Evolutionary conservation across 2,797 vertebrate species (phyloP), one percentile per base, ranked within the genome.

Genomic region (Enteromius anoplus): DNA sequence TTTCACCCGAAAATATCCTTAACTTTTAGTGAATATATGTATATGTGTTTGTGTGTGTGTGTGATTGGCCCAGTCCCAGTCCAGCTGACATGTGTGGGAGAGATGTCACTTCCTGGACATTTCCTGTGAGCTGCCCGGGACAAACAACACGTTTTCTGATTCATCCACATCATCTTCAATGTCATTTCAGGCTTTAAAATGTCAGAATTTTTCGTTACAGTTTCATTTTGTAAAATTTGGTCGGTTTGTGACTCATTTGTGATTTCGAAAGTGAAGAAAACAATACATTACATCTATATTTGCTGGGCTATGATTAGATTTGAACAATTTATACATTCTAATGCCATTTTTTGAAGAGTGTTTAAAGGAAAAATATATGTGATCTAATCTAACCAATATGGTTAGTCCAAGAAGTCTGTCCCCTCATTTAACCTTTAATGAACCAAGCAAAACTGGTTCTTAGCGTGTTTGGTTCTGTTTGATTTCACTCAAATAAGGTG

Each of bases 31-130:
- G 42, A 12, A 23, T 14, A 11, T 14, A 11, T 26, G 21, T 11
- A 6, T 4, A 3, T 12, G 2, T 26, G 26, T 26, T 26, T 60
- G 11, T 14, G 19, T 75, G 40, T 62, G 37, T 58, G 53, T 70
- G 19, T 73, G 53, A 64, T 37, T 21, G 34, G 64, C 69, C 26
- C 5, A 79, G n/a, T 42, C 47, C 45, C 64, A 21, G 32, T 23
- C n/a, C 47, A 65, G 73, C 62, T 75, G 42, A 81, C 9, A 45
- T 72, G 32, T 12, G 64, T 71, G n/a, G 51, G 64, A 80, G 64
- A 80, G 55, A 71, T 19, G 23, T n/a, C 60, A 42, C 70, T 79
- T 45, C 42, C 49, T 51, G 71, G 49, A 19, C 69, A 60, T 23
- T 73, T 82, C 68, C 62, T 70, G 53, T n/a, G 49, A 15, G 47